phyloP scores from a whole-genome alignment of 2,888 invertebrate genomes.

The Cacoxenus indagator region DNA sequence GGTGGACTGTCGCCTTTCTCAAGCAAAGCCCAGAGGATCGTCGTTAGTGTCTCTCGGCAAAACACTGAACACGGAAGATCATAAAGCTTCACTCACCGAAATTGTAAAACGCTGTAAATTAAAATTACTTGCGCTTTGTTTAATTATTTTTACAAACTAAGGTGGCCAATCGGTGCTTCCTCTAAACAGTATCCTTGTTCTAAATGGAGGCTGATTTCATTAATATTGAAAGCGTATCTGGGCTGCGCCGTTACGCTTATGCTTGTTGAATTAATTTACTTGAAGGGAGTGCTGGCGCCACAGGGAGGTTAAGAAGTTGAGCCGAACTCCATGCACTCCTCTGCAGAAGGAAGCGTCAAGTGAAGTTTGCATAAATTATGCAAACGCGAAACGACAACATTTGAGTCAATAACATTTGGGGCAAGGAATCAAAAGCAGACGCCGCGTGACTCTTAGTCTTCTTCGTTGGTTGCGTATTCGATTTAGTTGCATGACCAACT shows the following conservation, averaged over 20 bases:
- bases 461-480: too few species aligned
- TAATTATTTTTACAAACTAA: too few species aligned
- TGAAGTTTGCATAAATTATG: constrained; percentile 52
- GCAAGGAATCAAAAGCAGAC: neutral
- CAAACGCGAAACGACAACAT: constrained; percentile 20
- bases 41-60: too few species aligned
- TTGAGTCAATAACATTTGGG: neutral
- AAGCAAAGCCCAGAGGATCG: too few species aligned
- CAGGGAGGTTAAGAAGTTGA: neutral
- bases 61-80: too few species aligned
- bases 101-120: too few species aligned
- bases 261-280: neutral
- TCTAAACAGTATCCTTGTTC: too few species aligned
- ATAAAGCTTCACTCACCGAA: too few species aligned
- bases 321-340: neutral
- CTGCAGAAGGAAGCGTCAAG: neutral
- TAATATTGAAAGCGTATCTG: constrained; percentile 8
- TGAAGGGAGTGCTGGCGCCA: neutral
- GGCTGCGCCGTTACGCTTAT: neutral
- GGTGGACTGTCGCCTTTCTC: too few species aligned
- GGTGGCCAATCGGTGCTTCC: too few species aligned
- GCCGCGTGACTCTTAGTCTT: neutral
- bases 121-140: too few species aligned
- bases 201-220: neutral
- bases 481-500: too few species aligned